Conservation (phyloP, 2,113 vertebrate genomes). For the Sinocyclocheilus maitianheensis region DNA sequence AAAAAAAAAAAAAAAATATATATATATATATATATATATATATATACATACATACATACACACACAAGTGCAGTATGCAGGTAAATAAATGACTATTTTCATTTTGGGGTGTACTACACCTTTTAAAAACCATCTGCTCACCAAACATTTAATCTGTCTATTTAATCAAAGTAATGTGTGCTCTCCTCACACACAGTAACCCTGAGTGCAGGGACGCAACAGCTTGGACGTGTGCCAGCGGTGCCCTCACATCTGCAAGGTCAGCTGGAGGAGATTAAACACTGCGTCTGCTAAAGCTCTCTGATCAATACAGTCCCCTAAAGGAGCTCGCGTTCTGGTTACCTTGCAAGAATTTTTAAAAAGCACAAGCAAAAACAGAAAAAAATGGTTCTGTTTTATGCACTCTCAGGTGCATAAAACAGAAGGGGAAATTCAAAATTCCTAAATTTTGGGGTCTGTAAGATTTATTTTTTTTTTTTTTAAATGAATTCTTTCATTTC, state of each 20-base stretch:
- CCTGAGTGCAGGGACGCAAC: conserved; percentile 8
- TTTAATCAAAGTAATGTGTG: conserved; percentile 39
- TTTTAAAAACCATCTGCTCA: conserved; percentile 7
- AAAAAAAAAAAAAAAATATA: neutral
- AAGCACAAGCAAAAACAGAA: neutral
- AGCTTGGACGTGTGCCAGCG: conserved; percentile 25
- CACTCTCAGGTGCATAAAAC: neutral
- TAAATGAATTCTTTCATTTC: neutral
- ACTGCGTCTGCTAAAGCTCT: neutral
- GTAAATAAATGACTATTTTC: neutral
- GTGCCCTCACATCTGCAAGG: conserved; percentile 42
- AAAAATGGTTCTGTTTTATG: neutral
- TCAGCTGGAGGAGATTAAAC: conserved; percentile 35
- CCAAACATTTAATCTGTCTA: neutral
- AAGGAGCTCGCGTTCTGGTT: neutral
- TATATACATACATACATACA: too few relatives aligned
- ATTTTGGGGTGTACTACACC: neutral
- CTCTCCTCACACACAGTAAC: conserved; percentile 19
- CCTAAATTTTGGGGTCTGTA: too few relatives aligned
- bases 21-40: too few relatives aligned
- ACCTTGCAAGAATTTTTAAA: neutral
- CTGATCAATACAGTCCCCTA: neutral
- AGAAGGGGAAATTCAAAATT: too few relatives aligned
- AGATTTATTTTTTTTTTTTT: neutral
- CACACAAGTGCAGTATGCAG: too few relatives aligned